Base-by-base conservation (phyloP, 2,797 vertebrate genomes). In the Pyrocephalus nanus region DNA sequence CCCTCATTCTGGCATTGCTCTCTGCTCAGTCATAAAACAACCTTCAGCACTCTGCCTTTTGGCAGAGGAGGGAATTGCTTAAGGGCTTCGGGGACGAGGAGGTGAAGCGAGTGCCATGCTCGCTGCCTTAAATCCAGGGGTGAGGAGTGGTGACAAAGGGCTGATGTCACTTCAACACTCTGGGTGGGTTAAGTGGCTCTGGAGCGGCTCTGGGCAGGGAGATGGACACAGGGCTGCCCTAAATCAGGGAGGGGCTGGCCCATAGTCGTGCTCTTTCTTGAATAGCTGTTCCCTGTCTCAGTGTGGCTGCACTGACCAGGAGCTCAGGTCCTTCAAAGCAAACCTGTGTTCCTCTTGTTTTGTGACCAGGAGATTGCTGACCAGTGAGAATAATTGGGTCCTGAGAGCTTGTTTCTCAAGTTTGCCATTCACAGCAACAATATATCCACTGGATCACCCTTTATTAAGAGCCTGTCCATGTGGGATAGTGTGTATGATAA, bases 1-100 rank as follows among this genome's bases (percentile, higher is more conserved):
- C 7, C 43, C 90, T 95, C 94, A 90, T 90, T 84, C 90, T 95
- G 96, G 88, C 79, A 2, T 5, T 30, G 69, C 88, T 84, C 69
- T 78, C 48, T 58, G 58, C 93, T 94, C 70, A 4, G 32, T 13
- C 85, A 54, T 48, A 62, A 69, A 88, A 27, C 51, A 84, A 5
- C 72, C 34, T 42, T 65, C 88, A 76, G 73, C 83, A n/a, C 86
- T 93, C 66, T 18, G 88, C 36, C 62, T 95, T 69, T 88, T 95
- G 96, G 92, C 95, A 92, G 54, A 8, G 90, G 25, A 29, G 38
- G 53, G 88, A 45, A 30, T 22, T 75, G 82, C 60, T 62, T 30
- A 27, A 75, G 86, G 94, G 30, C 90, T 62, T 66, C 3, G 12
- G 94, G 93, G 93, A 92, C 34, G 88, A 58, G 76, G 79, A 77